Conservation (phyloP, 2,797 vertebrate genomes). For the Brachyalestes nurse region DNA sequence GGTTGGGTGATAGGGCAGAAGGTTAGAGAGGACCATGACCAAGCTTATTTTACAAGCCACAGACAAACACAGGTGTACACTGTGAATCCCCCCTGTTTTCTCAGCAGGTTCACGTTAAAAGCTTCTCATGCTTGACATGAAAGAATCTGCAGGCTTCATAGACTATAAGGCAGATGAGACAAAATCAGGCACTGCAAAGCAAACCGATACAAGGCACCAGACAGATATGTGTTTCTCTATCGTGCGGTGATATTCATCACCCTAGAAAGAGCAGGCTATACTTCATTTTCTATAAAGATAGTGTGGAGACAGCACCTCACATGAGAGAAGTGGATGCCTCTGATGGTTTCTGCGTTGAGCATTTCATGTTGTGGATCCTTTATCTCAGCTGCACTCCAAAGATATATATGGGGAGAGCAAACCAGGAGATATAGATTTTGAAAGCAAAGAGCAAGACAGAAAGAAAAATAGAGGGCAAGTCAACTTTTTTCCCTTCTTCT, state of each 20-base stretch:
- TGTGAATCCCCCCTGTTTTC: not conserved
- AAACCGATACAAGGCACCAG: not conserved
- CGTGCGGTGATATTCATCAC: not conserved
- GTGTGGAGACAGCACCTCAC: not conserved
- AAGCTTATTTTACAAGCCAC: not conserved
- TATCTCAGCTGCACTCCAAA: constrained; percentile 20
- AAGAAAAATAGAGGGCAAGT: not conserved
- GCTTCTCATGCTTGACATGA: not conserved
- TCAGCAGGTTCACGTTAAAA: not conserved
- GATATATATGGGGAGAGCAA: constrained; percentile 40
- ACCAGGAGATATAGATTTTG: constrained; percentile 9
- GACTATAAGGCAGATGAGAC: not conserved
- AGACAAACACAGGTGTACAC: constrained; percentile 5
- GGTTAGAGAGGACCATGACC: not conserved
- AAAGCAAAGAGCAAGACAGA: not conserved
- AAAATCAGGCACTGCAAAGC: not conserved
- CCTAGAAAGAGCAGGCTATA: not conserved
- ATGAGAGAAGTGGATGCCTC: not conserved
- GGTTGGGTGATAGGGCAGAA: not conserved
- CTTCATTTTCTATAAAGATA: not conserved
- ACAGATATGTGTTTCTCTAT: not conserved
- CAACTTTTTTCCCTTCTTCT: not conserved
- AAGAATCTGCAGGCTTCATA: not conserved
- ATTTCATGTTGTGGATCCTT: constrained; percentile 18
- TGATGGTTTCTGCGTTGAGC: not conserved